These are phyloP conservation scores for Abrostola triplasia DNA, from an alignment of 2,888 invertebrate genomes.

Conservation along the genomic window DNA sequence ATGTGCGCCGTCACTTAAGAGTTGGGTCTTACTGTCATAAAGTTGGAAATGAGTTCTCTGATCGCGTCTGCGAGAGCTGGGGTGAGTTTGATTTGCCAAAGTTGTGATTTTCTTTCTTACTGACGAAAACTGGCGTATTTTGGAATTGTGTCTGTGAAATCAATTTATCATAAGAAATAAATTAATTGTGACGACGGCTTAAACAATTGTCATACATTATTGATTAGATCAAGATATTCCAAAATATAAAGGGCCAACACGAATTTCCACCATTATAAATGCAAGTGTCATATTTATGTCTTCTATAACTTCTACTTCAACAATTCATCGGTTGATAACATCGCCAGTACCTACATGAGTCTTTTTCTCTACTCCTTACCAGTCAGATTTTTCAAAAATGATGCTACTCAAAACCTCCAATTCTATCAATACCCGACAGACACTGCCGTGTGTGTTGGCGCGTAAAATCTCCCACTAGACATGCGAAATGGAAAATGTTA, in stretches of 20 bases:
- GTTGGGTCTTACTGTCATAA: constrained; percentile 18
- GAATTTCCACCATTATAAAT: too few species aligned
- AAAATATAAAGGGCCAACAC: too few species aligned
- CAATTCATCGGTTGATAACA: too few species aligned
- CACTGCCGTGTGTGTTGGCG: constrained; percentile 30
- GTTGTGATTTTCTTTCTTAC: not conserved
- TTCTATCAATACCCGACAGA: not conserved
- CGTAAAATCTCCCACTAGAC: constrained; percentile 49
- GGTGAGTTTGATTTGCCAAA: constrained; percentile 12
- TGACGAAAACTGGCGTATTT: not conserved
- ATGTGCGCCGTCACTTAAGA: constrained; percentile 16
- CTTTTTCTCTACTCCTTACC: not conserved
- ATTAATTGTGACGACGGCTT: too few species aligned
- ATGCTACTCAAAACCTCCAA: not conserved
- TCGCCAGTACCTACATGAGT: too few species aligned
- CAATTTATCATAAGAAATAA: too few species aligned
- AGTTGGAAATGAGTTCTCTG: constrained; percentile 34
- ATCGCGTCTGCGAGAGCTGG: constrained; percentile 6
- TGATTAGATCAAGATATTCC: too few species aligned
- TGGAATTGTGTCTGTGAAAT: not conserved
- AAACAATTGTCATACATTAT: too few species aligned
- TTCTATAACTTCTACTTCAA: too few species aligned
- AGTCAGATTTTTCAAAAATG: not conserved
- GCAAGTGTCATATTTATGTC: too few species aligned
- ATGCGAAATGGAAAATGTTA: constrained; percentile 53